Conservation (phyloP, 2,113 vertebrate species). For the Hydrolagus affinis region DNA sequence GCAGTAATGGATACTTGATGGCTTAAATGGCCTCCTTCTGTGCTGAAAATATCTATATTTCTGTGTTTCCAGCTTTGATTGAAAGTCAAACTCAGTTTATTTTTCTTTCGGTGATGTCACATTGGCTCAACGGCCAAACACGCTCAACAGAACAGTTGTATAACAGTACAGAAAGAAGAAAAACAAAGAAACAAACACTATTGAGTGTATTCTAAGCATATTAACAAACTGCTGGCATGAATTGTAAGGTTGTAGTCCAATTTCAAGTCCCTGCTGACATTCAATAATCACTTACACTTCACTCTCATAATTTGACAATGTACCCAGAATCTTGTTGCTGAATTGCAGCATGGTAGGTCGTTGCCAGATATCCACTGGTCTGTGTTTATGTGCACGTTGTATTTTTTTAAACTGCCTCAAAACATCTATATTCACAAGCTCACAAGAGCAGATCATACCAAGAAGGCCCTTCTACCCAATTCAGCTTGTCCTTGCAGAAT, state of each 20-base stretch:
- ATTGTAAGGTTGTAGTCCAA: neutral
- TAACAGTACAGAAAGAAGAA: neutral
- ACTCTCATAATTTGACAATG: neutral
- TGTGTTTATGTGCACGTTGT: neutral
- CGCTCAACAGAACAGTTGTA: neutral
- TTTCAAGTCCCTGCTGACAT: neutral
- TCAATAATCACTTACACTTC: neutral
- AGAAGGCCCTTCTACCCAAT: too few species aligned
- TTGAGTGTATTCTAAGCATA: neutral
- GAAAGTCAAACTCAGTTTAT: too few species aligned
- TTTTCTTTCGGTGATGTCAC: neutral
- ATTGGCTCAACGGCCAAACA: slow-evolving; percentile 4
- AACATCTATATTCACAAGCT: too few species aligned
- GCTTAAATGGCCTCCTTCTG: too few species aligned
- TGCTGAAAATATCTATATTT: too few species aligned
- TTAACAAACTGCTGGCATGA: neutral
- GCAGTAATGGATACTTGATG: too few species aligned
- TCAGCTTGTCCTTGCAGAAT: too few species aligned
- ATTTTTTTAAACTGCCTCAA: neutral
- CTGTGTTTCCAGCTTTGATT: too few species aligned
- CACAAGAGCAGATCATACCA: too few species aligned
- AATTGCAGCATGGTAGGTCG: neutral
- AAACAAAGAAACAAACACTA: neutral
- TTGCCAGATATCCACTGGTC: neutral
- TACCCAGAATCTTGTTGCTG: neutral